phyloP scores from a whole-genome alignment of 37 sponge, comb jelly and placozoan species.

The Chondrilla cf. caribensis region DNA sequence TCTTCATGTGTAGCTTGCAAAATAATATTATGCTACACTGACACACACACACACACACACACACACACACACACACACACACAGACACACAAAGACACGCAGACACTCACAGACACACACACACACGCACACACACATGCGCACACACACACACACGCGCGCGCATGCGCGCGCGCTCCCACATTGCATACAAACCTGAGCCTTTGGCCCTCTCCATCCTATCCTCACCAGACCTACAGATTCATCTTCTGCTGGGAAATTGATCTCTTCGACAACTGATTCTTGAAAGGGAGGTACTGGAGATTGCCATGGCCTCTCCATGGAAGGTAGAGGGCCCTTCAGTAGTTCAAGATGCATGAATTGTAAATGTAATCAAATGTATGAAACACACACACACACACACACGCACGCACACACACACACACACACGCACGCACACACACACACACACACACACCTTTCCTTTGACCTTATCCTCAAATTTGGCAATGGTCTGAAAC shows the following conservation, averaged over 20 bases:
- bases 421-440: background rate
- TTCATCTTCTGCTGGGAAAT: constrained; percentile 78
- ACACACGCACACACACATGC: too few species aligned
- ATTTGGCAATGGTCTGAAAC: constrained; percentile 51
- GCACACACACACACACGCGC: too few species aligned
- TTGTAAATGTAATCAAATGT: background rate
- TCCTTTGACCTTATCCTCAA: constrained; percentile 74
- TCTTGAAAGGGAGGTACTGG: constrained; percentile 53
- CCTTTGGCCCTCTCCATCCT: constrained; percentile 72
- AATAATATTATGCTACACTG: too few species aligned
- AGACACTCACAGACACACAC: background rate
- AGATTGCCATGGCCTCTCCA: constrained; percentile 83
- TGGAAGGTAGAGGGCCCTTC: constrained; percentile 67
- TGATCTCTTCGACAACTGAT: constrained; percentile 29
- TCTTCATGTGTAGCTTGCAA: too few species aligned
- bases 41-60: background rate
- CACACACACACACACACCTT: constrained; percentile 37
- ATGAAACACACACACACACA: background rate
- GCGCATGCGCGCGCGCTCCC: too few species aligned
- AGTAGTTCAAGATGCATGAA: background rate
- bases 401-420: background rate
- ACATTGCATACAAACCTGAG: background rate
- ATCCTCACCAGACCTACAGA: constrained; percentile 59
- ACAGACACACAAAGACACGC: background rate
- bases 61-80: constrained; percentile 13